Evolutionary conservation across 37 sponge, comb jelly and placozoan genomes (phyloP).

Genomic region (Petrosia ficiformis): DNA sequence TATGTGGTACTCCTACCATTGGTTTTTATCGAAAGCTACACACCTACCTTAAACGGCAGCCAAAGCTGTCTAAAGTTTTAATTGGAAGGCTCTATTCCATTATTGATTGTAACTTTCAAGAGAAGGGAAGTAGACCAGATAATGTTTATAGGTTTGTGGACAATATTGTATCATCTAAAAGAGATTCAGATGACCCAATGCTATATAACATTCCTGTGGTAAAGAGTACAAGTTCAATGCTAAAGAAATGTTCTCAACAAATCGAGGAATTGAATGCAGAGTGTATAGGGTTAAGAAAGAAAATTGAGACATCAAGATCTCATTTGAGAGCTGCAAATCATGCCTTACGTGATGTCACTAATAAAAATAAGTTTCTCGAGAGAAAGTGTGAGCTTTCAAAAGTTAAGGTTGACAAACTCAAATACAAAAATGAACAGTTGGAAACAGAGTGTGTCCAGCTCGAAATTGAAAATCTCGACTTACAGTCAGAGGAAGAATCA

Average conservation of each 20-base stretch:
- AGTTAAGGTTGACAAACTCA: not conserved
- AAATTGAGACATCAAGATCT: not conserved
- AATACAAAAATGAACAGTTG: slow-evolving; percentile 1
- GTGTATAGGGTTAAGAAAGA: slow-evolving; percentile 17
- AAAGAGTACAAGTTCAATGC: not conserved
- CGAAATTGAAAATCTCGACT: not conserved
- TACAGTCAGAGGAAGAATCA: slow-evolving; percentile 4
- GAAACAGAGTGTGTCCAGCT: not conserved
- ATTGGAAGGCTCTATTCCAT: slow-evolving; percentile 33
- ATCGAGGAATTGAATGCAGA: slow-evolving; percentile 13
- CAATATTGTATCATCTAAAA: not conserved
- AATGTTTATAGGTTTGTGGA: slow-evolving; percentile 42
- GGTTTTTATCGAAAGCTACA: slow-evolving; percentile 33
- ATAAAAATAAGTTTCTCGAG: slow-evolving; percentile 7
- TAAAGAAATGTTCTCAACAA: slow-evolving; percentile 5
- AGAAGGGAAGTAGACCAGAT: slow-evolving; percentile 15
- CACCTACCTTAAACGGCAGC: slow-evolving; percentile 15
- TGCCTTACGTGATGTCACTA: slow-evolving; percentile 14
- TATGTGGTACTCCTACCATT: slow-evolving; percentile 19
- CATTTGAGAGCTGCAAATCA: not conserved
- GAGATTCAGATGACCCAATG: slow-evolving; percentile 11
- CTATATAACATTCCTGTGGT: not conserved
- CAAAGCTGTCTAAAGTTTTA: slow-evolving; percentile 21
- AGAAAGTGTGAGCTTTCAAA: not conserved
- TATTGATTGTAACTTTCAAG: slow-evolving; percentile 26